Conservation (phyloP, 2,113 vertebrate species). For the Porphyrio hochstetteri region DNA sequence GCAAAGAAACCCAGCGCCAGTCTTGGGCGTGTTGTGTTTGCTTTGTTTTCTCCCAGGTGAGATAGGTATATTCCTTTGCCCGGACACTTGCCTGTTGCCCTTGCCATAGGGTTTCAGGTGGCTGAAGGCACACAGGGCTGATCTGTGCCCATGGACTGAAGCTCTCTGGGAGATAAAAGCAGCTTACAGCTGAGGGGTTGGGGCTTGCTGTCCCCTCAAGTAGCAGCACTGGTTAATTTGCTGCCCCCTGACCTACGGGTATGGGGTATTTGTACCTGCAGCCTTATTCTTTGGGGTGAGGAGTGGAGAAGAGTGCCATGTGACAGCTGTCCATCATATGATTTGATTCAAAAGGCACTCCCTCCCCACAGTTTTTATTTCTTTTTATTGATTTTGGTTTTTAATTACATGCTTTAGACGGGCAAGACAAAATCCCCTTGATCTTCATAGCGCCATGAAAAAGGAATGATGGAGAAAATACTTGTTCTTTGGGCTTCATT, state of each 20-base stretch:
- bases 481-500: neutral
- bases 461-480: neutral
- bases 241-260: neutral
- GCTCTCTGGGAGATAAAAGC: neutral
- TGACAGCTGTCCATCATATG: neutral
- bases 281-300: neutral
- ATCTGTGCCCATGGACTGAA: rapidly evolving
- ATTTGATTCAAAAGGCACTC: neutral
- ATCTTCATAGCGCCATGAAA: neutral
- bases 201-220: neutral
- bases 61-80: neutral
- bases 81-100: neutral
- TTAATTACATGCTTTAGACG: neutral
- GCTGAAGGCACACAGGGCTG: neutral
- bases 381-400: neutral
- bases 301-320: neutral
- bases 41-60: neutral
- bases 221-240: rapidly evolving
- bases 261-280: neutral
- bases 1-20: neutral
- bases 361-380: neutral
- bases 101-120: neutral
- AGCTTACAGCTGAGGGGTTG: neutral
- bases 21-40: neutral
- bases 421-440: neutral